Percentiles rank a stretch among this genome's conserved stretches.
Evolutionary conservation across 2,113 vertebrate genomes (phyloP).

Genomic region (Periophthalmus modestus): DNA sequence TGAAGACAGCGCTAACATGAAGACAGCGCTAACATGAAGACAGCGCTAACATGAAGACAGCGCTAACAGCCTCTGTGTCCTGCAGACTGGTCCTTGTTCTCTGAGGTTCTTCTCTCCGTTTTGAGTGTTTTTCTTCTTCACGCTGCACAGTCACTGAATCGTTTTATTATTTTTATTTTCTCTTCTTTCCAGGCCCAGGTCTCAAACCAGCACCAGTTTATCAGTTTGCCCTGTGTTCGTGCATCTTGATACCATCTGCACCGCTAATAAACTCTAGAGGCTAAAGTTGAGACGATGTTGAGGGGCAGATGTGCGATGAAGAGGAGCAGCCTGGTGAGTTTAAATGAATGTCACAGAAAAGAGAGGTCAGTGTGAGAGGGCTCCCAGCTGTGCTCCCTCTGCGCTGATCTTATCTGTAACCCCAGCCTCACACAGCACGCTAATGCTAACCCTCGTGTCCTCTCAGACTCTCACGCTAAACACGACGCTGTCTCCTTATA

Average conservation of each 20-base stretch:
- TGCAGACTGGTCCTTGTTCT: too few species aligned
- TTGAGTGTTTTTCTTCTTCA: too few species aligned
- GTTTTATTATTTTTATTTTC: background rate
- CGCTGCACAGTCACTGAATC: background rate
- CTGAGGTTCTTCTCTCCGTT: too few species aligned
- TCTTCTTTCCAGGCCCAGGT: background rate
- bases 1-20: too few species aligned
- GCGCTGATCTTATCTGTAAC: slow-evolving; percentile 69
- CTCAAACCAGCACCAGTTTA: background rate
- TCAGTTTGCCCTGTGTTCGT: background rate
- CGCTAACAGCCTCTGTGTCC: too few species aligned
- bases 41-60: too few species aligned
- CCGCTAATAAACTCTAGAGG: slow-evolving; percentile 18
- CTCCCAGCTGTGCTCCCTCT: slow-evolving; percentile 65
- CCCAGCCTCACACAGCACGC: slow-evolving; percentile 18
- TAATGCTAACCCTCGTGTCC: slow-evolving; percentile 10
- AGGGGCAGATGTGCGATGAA: slow-evolving; percentile 19
- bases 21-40: too few species aligned
- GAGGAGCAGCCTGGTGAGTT: slow-evolving; percentile 25
- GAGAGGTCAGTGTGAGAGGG: slow-evolving; percentile 57
- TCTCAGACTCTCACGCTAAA: slow-evolving; percentile 1
- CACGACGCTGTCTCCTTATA: background rate
- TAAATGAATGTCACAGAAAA: slow-evolving; percentile 59
- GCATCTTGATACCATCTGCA: slow-evolving; percentile 2
- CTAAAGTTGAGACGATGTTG: slow-evolving; percentile 15